Percentiles rank a stretch among this genome's conserved stretches.
These are phyloP conservation scores for Caloenas nicobarica DNA, from an alignment of 2,113 vertebrate genomes.

Conservation along the genomic window DNA sequence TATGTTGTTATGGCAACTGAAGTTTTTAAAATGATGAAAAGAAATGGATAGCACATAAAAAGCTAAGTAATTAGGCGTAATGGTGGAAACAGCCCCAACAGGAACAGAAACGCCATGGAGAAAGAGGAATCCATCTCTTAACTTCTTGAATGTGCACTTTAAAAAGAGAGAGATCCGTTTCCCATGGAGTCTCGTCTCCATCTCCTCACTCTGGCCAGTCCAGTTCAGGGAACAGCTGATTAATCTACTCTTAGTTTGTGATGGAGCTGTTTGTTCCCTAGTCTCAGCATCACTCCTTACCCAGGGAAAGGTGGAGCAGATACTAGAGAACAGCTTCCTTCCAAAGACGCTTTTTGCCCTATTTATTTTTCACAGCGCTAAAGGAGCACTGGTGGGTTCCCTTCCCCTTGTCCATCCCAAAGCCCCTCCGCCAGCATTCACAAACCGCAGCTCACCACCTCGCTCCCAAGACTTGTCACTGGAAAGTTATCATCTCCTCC, in stretches of 20 bases:
- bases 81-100: conserved; percentile 52
- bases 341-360: neutral
- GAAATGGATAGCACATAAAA: conserved; percentile 71
- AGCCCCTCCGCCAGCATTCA: neutral
- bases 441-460: neutral
- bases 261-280: neutral
- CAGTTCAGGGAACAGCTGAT: neutral
- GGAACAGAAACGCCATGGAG: conserved; percentile 10
- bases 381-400: neutral
- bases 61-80: conserved; percentile 67
- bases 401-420: neutral
- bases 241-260: neutral
- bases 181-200: neutral
- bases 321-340: neutral
- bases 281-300: neutral
- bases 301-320: neutral
- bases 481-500: neutral
- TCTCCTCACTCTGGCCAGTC: neutral
- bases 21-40: conserved; percentile 74
- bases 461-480: neutral
- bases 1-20: conserved; percentile 80
- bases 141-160: neutral
- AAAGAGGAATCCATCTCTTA: conserved; percentile 5
- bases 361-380: neutral
- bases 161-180: neutral